Evolutionary conservation across 2,797 vertebrate species (phyloP), one percentile per base, ranked within the genome.

Genomic region (Centropyge bicolor): DNA sequence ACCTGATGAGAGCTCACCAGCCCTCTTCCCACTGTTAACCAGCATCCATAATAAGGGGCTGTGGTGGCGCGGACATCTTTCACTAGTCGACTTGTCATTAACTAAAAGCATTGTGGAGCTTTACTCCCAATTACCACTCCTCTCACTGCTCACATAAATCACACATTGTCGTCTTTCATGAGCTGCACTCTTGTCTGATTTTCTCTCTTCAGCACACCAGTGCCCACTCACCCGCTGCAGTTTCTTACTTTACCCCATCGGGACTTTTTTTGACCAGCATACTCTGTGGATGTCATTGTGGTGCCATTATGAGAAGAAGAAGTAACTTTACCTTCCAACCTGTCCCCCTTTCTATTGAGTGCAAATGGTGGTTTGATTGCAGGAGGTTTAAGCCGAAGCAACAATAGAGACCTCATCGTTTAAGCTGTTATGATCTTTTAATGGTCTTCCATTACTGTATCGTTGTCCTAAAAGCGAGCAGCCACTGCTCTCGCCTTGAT

Each of bases 381-480:
- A 64, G 70, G 68, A 91, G 81, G 78, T 90, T 92, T 89, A 73
- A 72, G 82, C 82, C 57, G 38, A 78, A 86, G 83, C 83, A 90
- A 93, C 91, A 93, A 91, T 65, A 85, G 84, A 84, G 84, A 91
- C 72, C 89, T 91, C 88, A 92, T 89, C 74, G 59, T 91, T 93
- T 89, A 93, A 93, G 82, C 85, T 94, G 92, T 94, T 95, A 92
- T 94, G 90, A 95, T 93, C 88, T 91, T 93, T 94, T 94, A 92
- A 93, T 93, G 90, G 89, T 89, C 91, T 92, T 91, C 90, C 87
- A 92, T 93, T 94, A 92, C 91, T 88, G 88, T 87, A 85, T 86
- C 76, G 79, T 86, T 89, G 77, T 84, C 88, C 84, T 88, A 87
- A 92, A 89, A 88, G 90, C 91, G 84, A 81, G 86, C 87, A 83